These are phyloP conservation scores for Poicephalus meyeri DNA, from an alignment of 2,113 vertebrate species.

Conservation along the genomic window DNA sequence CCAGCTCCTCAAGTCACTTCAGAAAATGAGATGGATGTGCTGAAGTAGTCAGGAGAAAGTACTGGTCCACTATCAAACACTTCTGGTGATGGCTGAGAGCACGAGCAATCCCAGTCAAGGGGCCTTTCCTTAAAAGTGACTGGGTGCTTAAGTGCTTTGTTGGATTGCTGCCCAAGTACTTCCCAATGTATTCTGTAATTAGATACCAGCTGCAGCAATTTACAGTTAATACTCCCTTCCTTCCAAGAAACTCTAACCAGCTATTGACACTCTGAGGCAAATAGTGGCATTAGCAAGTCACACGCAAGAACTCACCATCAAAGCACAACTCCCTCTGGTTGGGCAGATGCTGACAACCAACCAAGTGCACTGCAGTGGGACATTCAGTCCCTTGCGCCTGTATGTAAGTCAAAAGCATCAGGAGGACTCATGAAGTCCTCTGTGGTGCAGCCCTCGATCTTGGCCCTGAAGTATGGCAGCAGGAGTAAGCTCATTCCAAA, in stretches of 20 bases:
- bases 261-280: neutral
- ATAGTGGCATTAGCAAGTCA: neutral
- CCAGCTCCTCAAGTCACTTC: neutral
- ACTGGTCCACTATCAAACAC: neutral
- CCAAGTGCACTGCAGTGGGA: neutral
- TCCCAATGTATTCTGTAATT: slow-evolving; percentile 39
- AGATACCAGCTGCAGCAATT: slow-evolving; percentile 14
- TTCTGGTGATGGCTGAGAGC: neutral
- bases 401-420: neutral
- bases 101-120: neutral
- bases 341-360: neutral
- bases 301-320: neutral
- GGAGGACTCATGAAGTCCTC: neutral
- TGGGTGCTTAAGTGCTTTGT: slow-evolving; percentile 57
- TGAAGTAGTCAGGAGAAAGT: neutral
- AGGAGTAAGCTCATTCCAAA: neutral
- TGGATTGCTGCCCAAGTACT: slow-evolving; percentile 5
- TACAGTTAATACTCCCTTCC: slow-evolving; percentile 51
- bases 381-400: neutral
- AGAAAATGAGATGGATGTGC: slow-evolving; percentile 15
- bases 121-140: slow-evolving; percentile 33
- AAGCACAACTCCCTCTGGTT: neutral
- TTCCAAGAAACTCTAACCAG: slow-evolving; percentile 58
- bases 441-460: neutral
- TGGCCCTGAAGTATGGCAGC: neutral